A percentile compares a stretch with the other conserved stretches of the same genome.
These are phyloP conservation scores for Tetropium fuscum DNA, from an alignment of 2,888 invertebrate genomes.

Conservation along the genomic window DNA sequence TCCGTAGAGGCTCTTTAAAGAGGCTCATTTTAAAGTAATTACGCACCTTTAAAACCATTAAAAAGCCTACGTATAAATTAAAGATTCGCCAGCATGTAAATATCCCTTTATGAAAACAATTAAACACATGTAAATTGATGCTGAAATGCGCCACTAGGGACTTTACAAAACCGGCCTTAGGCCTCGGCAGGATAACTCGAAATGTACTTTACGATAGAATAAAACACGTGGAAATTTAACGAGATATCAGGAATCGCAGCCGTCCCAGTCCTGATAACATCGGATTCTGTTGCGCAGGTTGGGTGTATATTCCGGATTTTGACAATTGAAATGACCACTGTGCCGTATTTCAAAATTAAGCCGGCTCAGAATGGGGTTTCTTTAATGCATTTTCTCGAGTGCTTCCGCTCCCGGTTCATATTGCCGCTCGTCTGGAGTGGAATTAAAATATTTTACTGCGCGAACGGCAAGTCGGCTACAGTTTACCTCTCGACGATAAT, in stretches of 20 bases:
- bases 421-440: slow-evolving; percentile 19
- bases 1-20: no score
- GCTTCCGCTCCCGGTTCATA: slow-evolving; percentile 11
- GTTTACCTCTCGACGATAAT: slow-evolving; percentile 33
- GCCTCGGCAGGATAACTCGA: no score
- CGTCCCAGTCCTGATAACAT: background rate
- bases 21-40: no score
- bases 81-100: no score
- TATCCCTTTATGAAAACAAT: no score
- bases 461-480: background rate
- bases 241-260: slow-evolving; percentile 12
- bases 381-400: slow-evolving; percentile 30
- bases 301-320: slow-evolving; percentile 10
- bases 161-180: no score
- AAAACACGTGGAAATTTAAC: slow-evolving; percentile 4
- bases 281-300: slow-evolving; percentile 2
- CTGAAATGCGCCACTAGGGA: no score
- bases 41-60: no score
- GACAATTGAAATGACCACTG: slow-evolving; percentile 19
- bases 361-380: slow-evolving; percentile 25
- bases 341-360: slow-evolving; percentile 20
- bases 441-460: slow-evolving; percentile 26
- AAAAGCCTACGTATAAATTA: no score
- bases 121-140: no score
- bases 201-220: no score